phyloP scores from a whole-genome alignment of 2,113 vertebrate genomes.

The Columba janthina region DNA sequence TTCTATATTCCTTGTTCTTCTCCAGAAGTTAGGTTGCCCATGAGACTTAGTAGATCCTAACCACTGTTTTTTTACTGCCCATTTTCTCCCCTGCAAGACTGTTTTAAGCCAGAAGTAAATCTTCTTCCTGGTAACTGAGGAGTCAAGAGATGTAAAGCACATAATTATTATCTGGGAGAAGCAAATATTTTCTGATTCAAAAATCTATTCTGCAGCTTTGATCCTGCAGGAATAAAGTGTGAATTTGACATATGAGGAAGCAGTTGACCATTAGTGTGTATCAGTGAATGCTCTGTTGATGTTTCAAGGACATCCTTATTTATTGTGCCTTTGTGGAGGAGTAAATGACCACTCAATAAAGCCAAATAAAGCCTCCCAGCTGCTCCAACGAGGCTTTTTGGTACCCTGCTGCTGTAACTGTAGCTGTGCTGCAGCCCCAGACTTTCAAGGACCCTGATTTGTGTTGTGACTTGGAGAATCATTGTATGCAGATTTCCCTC shows the following conservation, averaged over 20 bases:
- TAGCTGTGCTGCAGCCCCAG: neutral
- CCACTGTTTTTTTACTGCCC: neutral
- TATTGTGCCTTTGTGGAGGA: neutral
- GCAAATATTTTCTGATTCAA: neutral
- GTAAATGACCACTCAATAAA: neutral
- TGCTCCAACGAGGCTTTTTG: fast-evolving
- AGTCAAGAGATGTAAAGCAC: neutral
- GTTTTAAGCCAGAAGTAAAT: neutral
- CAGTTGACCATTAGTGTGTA: neutral
- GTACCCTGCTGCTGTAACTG: neutral
- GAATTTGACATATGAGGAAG: neutral
- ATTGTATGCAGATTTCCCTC: neutral
- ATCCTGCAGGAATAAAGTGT: neutral
- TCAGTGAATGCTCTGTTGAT: neutral
- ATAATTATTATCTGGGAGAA: neutral
- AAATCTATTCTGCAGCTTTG: neutral
- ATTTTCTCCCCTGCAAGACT: neutral
- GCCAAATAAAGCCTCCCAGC: neutral
- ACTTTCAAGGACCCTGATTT: fast-evolving
- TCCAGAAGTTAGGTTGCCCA: neutral
- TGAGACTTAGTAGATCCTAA: neutral
- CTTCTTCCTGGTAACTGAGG: neutral
- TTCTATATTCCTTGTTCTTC: neutral
- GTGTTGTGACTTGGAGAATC: neutral
- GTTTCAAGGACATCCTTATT: neutral